Base-by-base conservation (phyloP, 2,113 vertebrate species). In the Salvelinus namaycush region DNA sequence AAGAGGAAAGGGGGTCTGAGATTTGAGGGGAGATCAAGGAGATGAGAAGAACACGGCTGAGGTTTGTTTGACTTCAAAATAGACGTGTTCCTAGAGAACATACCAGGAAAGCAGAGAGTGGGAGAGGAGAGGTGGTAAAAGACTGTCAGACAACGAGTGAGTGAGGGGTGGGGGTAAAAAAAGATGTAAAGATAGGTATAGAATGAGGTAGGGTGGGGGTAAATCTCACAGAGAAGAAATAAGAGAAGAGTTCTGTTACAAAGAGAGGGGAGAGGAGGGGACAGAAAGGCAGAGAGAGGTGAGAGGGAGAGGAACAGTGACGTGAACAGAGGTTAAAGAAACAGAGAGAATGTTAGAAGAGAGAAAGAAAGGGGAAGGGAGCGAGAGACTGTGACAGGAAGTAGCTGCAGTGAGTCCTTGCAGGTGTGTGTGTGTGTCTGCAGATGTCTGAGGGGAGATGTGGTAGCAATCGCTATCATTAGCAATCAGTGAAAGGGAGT, bases 81-180 rank as follows among this genome's bases (percentile, higher is more conserved):
- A 92, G 78, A n/a, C 75, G 70, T 68, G 83, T 94, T 94, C 92
- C 92, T 92, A 90, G 93, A 94, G 93, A 92, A 91, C 89, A 82
- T 85, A 89, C 83, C 80, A 83, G 84, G 26, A 44, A 44, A 11
- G 26, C 60, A 44, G 60, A 74, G 48, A 70, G 87, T 44, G 9
- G 9, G 39, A 44, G 39, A 44, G 26, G 39, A 65, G 84, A 82
- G 81, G 78, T 81, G 89, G 49, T 72, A 84, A 27, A 49, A 84
- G 81, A 27, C 39, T 68, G 65, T 48, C 67, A n/a, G 54, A 68
- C 72, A 69, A 83, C 39, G 77, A 82, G 85, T 76, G 84, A 73
- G 77, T 5, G 77, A 65, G 74, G 79, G 80, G 90, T 90, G 87
- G 90, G 90, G 83, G 90, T 87, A 5, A 68, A 72, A 49, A 67